Evolutionary conservation across 2,888 invertebrate genomes (phyloP).

Genomic region (Caenorhabditis virilis): DNA sequence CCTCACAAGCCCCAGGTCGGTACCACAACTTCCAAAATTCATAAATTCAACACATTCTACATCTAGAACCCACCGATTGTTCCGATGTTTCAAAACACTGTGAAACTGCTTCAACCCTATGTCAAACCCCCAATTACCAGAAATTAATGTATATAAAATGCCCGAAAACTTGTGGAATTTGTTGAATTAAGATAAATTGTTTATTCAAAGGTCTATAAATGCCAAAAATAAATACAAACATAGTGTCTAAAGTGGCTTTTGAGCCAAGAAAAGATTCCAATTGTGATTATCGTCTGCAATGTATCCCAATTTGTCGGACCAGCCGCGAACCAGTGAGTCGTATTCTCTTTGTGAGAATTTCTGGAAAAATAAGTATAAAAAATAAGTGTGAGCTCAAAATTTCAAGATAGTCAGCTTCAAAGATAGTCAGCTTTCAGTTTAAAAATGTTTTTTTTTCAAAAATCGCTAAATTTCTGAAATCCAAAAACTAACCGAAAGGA

Average conservation of each 20-base stretch:
- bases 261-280: conserved; percentile 70
- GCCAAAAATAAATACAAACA: neutral
- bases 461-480: no score
- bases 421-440: neutral
- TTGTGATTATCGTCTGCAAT: conserved; percentile 71
- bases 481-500: conserved; percentile 71
- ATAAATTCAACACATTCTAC: no score
- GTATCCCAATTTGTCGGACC: conserved; percentile 70
- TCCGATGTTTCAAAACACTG: conserved; percentile 11
- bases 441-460: no score
- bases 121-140: conserved; percentile 10
- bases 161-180: conserved; percentile 23
- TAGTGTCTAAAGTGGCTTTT: conserved; percentile 39
- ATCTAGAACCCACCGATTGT: no score
- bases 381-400: no score
- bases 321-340: conserved; percentile 72
- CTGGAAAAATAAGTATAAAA: no score
- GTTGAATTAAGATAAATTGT: conserved; percentile 4
- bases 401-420: neutral
- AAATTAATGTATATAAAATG: conserved; percentile 19
- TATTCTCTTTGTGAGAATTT: conserved; percentile 72
- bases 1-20: no score
- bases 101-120: conserved; percentile 6
- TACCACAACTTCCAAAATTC: no score
- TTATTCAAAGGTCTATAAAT: no score